Percentiles rank a stretch among this genome's conserved stretches.
These are phyloP conservation scores for Passer montanus DNA, from an alignment of 2,113 vertebrate genomes.

Conservation along the genomic window DNA sequence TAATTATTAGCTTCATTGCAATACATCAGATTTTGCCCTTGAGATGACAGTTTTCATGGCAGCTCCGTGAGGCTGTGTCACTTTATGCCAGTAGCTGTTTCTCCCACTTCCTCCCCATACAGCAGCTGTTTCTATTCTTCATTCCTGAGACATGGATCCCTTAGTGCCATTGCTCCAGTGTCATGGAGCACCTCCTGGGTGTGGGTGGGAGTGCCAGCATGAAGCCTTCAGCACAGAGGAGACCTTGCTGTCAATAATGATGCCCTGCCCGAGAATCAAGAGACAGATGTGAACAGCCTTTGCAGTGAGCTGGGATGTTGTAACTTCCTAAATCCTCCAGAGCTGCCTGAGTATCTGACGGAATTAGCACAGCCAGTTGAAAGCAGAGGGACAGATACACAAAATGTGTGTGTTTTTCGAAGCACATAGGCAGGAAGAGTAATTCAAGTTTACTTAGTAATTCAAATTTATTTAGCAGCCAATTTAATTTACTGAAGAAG, in stretches of 20 bases:
- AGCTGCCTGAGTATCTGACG: not conserved
- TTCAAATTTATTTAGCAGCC: not conserved
- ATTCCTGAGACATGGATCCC: not conserved
- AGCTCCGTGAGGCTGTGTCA: not conserved
- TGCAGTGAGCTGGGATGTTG: not conserved
- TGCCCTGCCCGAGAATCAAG: not conserved
- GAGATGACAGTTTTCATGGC: not conserved
- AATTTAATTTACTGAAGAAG: not conserved
- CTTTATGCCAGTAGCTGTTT: constrained; percentile 16
- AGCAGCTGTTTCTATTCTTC: constrained; percentile 16
- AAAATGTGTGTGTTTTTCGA: not conserved
- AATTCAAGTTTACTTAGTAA: not conserved
- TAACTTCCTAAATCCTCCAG: not conserved
- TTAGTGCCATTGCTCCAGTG: not conserved
- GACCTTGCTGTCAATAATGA: not conserved
- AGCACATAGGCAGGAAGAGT: not conserved
- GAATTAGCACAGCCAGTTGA: not conserved
- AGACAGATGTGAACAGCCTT: not conserved
- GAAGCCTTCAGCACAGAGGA: not conserved
- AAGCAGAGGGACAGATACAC: not conserved
- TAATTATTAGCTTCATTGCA: constrained; percentile 7
- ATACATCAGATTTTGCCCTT: constrained; percentile 23
- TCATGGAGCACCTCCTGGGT: not conserved
- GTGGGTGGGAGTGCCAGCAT: not conserved
- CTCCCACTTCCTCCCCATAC: not conserved